phyloP scores from a whole-genome alignment of 2,888 invertebrate genomes.

The Trichacis sp. region DNA sequence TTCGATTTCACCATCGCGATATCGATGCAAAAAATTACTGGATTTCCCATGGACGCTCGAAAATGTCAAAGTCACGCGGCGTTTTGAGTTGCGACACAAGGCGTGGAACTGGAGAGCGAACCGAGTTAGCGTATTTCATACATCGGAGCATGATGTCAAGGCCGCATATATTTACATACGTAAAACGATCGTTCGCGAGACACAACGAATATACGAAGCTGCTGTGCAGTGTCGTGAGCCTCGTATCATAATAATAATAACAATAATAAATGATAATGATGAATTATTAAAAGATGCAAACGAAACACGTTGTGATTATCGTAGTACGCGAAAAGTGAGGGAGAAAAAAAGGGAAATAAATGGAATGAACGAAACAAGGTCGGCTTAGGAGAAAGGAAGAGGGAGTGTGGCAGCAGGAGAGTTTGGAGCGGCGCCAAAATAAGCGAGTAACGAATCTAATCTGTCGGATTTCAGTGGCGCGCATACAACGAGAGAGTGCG shows the following conservation, averaged over 20 bases:
- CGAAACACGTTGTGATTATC: too few relatives aligned
- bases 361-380: constrained; percentile 4
- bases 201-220: not conserved
- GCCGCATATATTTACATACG: constrained; percentile 55
- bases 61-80: not conserved
- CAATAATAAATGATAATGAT: constrained; percentile 15
- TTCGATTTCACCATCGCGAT: too few relatives aligned
- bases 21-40: too few relatives aligned
- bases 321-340: not conserved
- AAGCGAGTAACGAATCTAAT: constrained; percentile 44
- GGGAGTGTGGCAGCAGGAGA: constrained; percentile 11
- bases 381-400: constrained; percentile 13
- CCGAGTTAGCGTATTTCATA: constrained; percentile 24
- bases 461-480: constrained; percentile 45
- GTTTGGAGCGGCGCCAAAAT: constrained; percentile 39
- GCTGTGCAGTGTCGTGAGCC: constrained; percentile 4
- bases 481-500: too few relatives aligned
- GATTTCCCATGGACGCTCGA: too few relatives aligned
- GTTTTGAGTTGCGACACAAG: constrained; percentile 13
- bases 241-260: constrained; percentile 37
- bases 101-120: constrained; percentile 10
- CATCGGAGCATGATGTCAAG: constrained; percentile 54
- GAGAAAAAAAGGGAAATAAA: not conserved
- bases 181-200: constrained; percentile 13
- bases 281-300: not conserved